Evolutionary conservation across 2,888 invertebrate genomes (phyloP).

Genomic region (Ferrisia virgata): DNA sequence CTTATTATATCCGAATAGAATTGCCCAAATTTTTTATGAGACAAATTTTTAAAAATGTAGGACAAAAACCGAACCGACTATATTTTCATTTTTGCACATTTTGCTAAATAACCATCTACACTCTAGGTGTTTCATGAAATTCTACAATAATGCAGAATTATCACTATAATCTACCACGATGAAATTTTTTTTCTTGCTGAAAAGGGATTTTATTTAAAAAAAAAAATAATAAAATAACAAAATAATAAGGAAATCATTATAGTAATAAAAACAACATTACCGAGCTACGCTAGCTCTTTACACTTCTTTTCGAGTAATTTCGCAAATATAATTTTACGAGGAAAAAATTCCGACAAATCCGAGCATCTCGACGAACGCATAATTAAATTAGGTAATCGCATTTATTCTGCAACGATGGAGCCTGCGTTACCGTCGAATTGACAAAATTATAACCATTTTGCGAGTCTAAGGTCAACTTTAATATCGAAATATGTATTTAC

Average conservation of each 20-base stretch:
- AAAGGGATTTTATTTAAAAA: too few species aligned
- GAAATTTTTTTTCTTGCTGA: not conserved
- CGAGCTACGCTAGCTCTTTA: not conserved
- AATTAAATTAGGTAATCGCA: not conserved
- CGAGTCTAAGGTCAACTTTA: not conserved
- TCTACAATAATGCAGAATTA: not conserved
- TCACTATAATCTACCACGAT: not conserved
- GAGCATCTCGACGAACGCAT: not conserved
- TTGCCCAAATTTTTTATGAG: too few species aligned
- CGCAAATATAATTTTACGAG: not conserved
- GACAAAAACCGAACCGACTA: too few species aligned
- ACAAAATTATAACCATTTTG: not conserved
- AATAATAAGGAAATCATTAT: not conserved
- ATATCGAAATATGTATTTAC: not conserved
- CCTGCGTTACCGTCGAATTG: not conserved
- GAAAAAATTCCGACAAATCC: not conserved
- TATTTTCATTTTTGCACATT: too few species aligned
- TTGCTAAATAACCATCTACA: too few species aligned
- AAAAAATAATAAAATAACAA: too few species aligned
- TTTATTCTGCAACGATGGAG: not conserved
- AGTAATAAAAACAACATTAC: not conserved
- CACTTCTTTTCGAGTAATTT: not conserved
- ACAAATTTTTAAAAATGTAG: too few species aligned
- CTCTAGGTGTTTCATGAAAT: too few species aligned
- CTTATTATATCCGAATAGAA: too few species aligned